Evolutionary conservation across 2,797 vertebrate species (phyloP).

Genomic region (Ctenopoma kingsleyae): DNA sequence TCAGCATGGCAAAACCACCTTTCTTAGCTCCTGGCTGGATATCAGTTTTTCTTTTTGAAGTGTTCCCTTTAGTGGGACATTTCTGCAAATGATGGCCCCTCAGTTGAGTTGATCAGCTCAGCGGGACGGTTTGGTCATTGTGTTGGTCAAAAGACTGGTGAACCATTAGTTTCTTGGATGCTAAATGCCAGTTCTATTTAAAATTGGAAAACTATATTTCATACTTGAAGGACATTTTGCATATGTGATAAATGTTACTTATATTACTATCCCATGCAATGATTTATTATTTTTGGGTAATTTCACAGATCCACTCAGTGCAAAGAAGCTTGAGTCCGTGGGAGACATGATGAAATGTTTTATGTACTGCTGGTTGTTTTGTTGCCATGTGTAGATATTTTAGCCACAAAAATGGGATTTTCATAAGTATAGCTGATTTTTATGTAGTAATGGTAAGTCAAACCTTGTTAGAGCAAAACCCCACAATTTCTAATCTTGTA

Average conservation of each 20-base stretch:
- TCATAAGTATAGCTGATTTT: background rate
- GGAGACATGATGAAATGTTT: background rate
- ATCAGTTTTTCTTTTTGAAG: conserved; percentile 60
- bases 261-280: background rate
- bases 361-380: background rate
- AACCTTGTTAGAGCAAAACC: background rate
- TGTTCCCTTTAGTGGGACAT: conserved; percentile 43
- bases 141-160: conserved; percentile 31
- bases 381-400: background rate
- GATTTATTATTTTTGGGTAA: background rate
- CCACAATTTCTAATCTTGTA: conserved; percentile 1
- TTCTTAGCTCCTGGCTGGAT: conserved; percentile 85
- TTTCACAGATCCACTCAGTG: background rate
- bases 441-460: background rate
- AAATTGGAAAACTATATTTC: background rate
- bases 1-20: conserved; percentile 90
- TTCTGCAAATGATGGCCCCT: conserved; percentile 47
- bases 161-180: conserved; percentile 18
- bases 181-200: conserved; percentile 18
- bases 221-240: background rate
- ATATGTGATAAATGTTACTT: background rate
- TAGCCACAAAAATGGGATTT: background rate
- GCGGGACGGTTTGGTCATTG: conserved; percentile 30
- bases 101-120: conserved; percentile 25
- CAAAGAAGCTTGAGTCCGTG: background rate